A percentile compares a stretch with the other conserved stretches of the same genome.
These are phyloP conservation scores for Rutilus rutilus DNA, from an alignment of 2,113 vertebrate genomes.

Conservation along the genomic window DNA sequence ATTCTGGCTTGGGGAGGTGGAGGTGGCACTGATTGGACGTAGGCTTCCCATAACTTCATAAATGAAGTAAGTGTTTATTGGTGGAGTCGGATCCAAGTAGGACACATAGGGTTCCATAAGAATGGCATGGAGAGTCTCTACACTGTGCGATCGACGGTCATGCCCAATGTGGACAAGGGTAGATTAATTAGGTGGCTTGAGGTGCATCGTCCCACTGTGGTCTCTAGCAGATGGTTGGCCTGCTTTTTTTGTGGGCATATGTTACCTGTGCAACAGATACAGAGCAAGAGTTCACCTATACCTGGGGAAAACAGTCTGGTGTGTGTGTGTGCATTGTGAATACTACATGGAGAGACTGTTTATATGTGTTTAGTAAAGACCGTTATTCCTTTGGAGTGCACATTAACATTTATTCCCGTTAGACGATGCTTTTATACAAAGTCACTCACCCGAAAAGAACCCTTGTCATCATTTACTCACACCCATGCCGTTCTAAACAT, in stretches of 20 bases:
- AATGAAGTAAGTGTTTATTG: background rate
- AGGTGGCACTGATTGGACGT: background rate
- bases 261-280: constrained; percentile 55
- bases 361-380: background rate
- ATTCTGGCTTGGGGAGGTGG: background rate
- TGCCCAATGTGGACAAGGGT: constrained; percentile 31
- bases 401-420: background rate
- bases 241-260: constrained; percentile 58
- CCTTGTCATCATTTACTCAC: background rate
- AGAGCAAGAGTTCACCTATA: constrained; percentile 48
- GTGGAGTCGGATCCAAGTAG: constrained; percentile 7
- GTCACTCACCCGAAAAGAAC: background rate
- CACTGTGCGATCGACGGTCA: constrained; percentile 31
- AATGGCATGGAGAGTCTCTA: background rate
- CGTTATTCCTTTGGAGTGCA: background rate
- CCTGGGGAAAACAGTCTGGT: constrained; percentile 22
- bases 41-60: background rate
- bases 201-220: constrained; percentile 54
- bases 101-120: constrained; percentile 6
- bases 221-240: constrained; percentile 58
- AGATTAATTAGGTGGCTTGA: constrained; percentile 60
- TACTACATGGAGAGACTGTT: background rate
- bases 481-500: background rate
- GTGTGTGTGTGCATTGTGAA: constrained; percentile 4
- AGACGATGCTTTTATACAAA: background rate